phyloP scores from a whole-genome alignment of 2,113 vertebrate genomes.

The Cyanoderma ruficeps region DNA sequence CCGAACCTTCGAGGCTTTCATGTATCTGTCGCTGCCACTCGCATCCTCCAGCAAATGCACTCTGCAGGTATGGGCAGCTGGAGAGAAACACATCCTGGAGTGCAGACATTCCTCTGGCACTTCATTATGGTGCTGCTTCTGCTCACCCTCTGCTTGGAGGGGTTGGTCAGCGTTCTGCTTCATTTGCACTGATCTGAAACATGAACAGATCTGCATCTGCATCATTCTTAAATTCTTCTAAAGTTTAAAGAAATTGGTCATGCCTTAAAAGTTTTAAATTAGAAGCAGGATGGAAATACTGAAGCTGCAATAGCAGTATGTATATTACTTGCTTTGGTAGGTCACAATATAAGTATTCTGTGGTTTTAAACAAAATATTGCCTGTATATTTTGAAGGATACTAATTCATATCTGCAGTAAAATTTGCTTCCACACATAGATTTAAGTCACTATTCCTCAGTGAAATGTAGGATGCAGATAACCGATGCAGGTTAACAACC shows the following conservation, averaged over 20 bases:
- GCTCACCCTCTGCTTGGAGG: background rate
- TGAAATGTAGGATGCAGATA: background rate
- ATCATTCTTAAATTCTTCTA: background rate
- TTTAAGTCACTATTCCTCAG: background rate
- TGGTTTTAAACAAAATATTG: background rate
- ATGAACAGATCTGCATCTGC: background rate
- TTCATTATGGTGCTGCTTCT: background rate
- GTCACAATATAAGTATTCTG: background rate
- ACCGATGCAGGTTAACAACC: background rate
- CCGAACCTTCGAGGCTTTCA: constrained; percentile 96
- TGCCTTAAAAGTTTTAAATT: background rate
- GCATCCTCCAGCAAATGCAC: constrained; percentile 93
- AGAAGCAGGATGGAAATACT: background rate
- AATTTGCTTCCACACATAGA: background rate
- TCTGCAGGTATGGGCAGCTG: constrained; percentile 81
- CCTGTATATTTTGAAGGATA: background rate
- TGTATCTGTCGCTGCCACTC: constrained; percentile 92
- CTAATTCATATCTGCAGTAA: background rate
- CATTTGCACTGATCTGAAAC: background rate
- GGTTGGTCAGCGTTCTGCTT: background rate
- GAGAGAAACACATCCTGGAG: background rate
- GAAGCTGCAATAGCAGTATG: background rate
- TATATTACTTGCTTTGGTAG: background rate
- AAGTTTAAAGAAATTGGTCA: background rate
- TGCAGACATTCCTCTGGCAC: background rate